phyloP scores from a whole-genome alignment of 2,113 vertebrate species.

The Lophius piscatorius region DNA sequence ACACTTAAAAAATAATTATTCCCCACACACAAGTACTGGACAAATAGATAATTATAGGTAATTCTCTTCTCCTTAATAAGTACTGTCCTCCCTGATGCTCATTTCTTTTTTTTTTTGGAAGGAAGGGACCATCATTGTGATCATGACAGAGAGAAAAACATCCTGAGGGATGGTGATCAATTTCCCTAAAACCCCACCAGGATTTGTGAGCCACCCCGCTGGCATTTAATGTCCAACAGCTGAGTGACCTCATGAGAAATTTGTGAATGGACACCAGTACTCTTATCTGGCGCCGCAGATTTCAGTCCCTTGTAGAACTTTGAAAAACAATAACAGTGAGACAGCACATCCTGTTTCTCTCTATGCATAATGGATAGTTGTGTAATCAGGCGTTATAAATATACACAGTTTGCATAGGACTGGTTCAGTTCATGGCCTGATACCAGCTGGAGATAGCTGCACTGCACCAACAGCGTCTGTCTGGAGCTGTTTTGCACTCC shows the following conservation, averaged over 20 bases:
- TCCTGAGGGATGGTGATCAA: constrained; percentile 50
- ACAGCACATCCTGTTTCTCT: constrained; percentile 68
- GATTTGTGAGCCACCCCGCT: constrained; percentile 4
- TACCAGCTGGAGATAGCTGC: constrained; percentile 64
- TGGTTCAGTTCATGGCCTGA: constrained; percentile 45
- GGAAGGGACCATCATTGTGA: constrained; percentile 62
- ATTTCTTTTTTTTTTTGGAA: constrained; percentile 26
- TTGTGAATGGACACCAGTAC: constrained; percentile 64
- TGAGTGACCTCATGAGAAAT: constrained; percentile 69
- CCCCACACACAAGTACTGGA: constrained; percentile 30
- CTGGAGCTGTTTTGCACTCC: constrained; percentile 24
- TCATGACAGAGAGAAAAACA: constrained; percentile 68
- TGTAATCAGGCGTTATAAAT: constrained; percentile 50
- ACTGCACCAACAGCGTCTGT: constrained; percentile 11
- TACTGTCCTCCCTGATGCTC: constrained; percentile 12
- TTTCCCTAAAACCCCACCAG: neutral
- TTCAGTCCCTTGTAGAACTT: constrained; percentile 23
- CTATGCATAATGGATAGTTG: constrained; percentile 58
- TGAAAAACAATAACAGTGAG: constrained; percentile 68
- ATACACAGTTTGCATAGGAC: constrained; percentile 34
- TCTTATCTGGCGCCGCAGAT: constrained; percentile 63
- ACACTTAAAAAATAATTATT: constrained; percentile 62
- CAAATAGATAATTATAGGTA: constrained; percentile 27
- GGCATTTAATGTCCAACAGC: constrained; percentile 66
- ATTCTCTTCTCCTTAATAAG: constrained; percentile 48